phyloP scores from a whole-genome alignment of 2,888 invertebrate genomes.

The Listrodromus nycthemerus region DNA sequence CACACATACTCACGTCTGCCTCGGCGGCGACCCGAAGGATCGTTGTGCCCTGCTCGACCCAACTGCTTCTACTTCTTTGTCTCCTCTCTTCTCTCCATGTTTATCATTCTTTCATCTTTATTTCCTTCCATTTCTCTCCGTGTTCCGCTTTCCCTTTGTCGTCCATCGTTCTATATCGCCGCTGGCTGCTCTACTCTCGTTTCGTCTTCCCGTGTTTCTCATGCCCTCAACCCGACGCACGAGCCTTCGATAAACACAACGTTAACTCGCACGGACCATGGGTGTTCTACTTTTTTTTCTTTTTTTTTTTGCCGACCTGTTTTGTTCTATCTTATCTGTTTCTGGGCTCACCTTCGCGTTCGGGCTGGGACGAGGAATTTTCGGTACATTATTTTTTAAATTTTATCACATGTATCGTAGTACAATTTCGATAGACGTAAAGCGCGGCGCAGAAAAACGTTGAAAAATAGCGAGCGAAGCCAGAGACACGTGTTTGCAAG shows the following conservation, averaged over 20 bases:
- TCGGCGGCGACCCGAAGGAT: constrained; percentile 56
- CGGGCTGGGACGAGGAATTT: background rate
- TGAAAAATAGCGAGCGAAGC: no score
- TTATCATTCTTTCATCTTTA: constrained; percentile 23
- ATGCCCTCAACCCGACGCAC: constrained; percentile 33
- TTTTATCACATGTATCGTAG: no score
- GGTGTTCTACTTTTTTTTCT: background rate
- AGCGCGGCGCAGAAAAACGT: no score
- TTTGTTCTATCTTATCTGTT: constrained; percentile 17
- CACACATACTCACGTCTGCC: constrained; percentile 17
- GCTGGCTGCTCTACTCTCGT: constrained; percentile 43
- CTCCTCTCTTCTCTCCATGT: constrained; percentile 17
- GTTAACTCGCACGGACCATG: constrained; percentile 44
- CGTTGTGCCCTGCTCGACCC: constrained; percentile 57
- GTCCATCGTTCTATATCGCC: constrained; percentile 29
- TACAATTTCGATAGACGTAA: no score
- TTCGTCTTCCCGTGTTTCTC: constrained; percentile 20
- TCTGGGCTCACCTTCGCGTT: background rate
- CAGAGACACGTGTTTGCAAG: no score
- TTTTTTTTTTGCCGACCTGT: background rate
- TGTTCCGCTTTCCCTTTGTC: constrained; percentile 37
- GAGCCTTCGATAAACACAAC: constrained; percentile 36
- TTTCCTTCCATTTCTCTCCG: constrained; percentile 7
- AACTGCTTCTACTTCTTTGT: constrained; percentile 37
- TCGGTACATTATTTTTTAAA: background rate